Base-by-base conservation (phyloP, 2,113 vertebrate genomes). In the Dermatemys mawii region DNA sequence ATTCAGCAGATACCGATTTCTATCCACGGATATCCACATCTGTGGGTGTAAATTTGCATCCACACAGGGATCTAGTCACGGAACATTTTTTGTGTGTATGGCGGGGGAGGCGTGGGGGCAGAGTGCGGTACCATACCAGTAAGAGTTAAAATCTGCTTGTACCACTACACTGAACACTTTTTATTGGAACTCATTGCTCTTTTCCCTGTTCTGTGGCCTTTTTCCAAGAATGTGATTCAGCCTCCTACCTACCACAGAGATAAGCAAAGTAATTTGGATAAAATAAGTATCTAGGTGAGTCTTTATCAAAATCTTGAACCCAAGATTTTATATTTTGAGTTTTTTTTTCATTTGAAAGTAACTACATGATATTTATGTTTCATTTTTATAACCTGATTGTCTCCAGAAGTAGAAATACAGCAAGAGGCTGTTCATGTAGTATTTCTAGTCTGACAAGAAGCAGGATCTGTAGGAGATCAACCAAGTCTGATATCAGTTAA, bases 141-240 rank as follows among this genome's bases (percentile, higher is more conserved):
- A 21, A 51, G 51, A 51, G 51, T 51, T 51, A 21, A 51, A 51
- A 51, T 51, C 51, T 51, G 21, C 51, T 21, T 19, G 19, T 19
- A 51, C 51, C 51, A 51, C 8, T 44, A 1, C 27, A 81, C 6
- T 11, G 75, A 88, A 83, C 0, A 0, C 35, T 89, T 55, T 67
- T 19, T 67, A 81, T 50, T 27, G 22, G 51, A 85, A 27, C 0
- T 4, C 21, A 90, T 85, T 87, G 90, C 27, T 2, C 16, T 85
- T 16, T 83, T 85, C 50, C 54, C 80, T 6, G 17, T 79, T 82
- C 84, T 50, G 4, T 14, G 5, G 48, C 8, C 13, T 82, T 81
- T 21, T 10, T 4, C 5, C 3, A 10, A 0, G 21, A n/a, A 32
- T 1, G 41, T 35, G 41, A 55, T 8, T 19, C 53, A 83, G 19